These are phyloP conservation scores for Saguinus imperator DNA, from an alignment of 2,113 vertebrate species.

Conservation along the genomic window DNA sequence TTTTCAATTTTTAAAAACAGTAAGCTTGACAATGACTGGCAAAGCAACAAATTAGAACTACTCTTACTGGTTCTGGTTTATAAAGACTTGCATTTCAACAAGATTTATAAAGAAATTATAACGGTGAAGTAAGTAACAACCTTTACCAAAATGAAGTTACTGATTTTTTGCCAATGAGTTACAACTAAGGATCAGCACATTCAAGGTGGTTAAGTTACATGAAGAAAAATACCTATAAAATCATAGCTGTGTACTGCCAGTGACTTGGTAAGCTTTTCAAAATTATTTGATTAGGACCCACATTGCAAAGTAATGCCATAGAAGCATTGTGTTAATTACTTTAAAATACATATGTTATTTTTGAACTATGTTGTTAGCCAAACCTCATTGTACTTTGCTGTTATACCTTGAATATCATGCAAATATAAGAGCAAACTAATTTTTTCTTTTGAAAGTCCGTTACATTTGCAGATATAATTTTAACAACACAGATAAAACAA, in stretches of 20 bases:
- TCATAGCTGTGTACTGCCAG: background rate
- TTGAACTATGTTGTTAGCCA: conserved; percentile 30
- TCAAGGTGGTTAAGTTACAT: conserved; percentile 16
- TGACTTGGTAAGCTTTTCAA: conserved; percentile 51
- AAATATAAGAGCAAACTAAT: conserved; percentile 36
- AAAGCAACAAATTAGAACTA: conserved; percentile 2
- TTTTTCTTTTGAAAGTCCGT: conserved; percentile 64
- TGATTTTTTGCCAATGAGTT: background rate
- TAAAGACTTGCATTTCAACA: background rate
- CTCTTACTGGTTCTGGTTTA: background rate
- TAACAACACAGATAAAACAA: conserved; percentile 62
- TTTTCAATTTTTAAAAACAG: background rate
- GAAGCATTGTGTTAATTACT: background rate
- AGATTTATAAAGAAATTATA: conserved; percentile 6
- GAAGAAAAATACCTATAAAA: conserved; percentile 36
- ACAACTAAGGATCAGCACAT: background rate
- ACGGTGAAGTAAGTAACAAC: background rate
- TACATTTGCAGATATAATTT: conserved; percentile 58
- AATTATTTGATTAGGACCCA: conserved; percentile 48
- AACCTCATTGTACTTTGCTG: conserved; percentile 38
- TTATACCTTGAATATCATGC: conserved; percentile 51
- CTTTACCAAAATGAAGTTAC: background rate
- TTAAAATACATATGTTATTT: conserved; percentile 33
- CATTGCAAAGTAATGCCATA: background rate
- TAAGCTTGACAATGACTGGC: background rate